Evolutionary conservation across 1,140 invertebrate species (phyloP).

Genomic region (Drosophila auraria): DNA sequence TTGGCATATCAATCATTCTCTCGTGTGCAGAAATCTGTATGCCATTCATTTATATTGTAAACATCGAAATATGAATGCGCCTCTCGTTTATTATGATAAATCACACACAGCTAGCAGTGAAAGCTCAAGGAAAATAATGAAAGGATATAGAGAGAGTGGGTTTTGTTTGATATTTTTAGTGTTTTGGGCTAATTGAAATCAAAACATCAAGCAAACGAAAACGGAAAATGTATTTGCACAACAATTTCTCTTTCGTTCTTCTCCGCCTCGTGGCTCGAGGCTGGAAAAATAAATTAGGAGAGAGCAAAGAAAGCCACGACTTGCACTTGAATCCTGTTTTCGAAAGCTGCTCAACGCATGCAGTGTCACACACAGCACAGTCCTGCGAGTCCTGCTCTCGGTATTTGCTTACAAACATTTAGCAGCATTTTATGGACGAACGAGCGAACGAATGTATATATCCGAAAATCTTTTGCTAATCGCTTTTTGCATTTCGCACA

Average conservation of each 20-base stretch:
- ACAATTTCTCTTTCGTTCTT: constrained; percentile 32
- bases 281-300: constrained; percentile 18
- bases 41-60: constrained; percentile 77
- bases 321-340: constrained; percentile 31
- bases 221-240: constrained; percentile 65
- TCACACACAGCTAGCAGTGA: constrained; percentile 32
- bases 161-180: constrained; percentile 76
- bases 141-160: neutral
- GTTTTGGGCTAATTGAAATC: constrained; percentile 74
- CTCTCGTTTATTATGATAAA: constrained; percentile 81
- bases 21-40: constrained; percentile 63
- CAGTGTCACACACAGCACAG: constrained; percentile 34
- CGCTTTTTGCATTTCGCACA: constrained; percentile 73
- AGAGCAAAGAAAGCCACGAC: constrained; percentile 18
- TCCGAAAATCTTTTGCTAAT: constrained; percentile 61
- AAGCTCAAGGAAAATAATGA: constrained; percentile 15
- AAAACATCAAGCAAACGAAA: constrained; percentile 49
- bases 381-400: constrained; percentile 23
- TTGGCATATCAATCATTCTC: constrained; percentile 73
- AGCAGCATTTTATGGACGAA: constrained; percentile 68
- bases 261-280: no score
- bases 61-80: constrained; percentile 33
- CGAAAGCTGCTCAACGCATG: constrained; percentile 45
- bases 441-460: constrained; percentile 7
- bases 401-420: constrained; percentile 77